Base-by-base conservation (phyloP, 2,888 invertebrate genomes). In the Caenorhabditis sp. region DNA sequence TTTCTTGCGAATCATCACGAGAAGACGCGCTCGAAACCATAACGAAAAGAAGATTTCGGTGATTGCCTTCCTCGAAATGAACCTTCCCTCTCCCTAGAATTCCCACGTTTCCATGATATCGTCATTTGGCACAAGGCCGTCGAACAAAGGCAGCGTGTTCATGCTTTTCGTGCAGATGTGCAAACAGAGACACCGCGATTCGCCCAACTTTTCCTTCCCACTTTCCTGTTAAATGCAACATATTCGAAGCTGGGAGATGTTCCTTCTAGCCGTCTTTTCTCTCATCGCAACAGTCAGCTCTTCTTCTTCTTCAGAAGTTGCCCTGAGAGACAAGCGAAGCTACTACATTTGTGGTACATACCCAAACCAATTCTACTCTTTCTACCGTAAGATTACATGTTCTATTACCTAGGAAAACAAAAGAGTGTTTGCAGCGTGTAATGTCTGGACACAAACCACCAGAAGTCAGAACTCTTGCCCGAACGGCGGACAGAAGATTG, bases 401-500 rank as follows among this genome's bases (percentile, higher is more conserved):
- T n/a, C n/a, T n/a, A n/a, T n/a, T n/a, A n/a, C n/a, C n/a, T n/a
- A n/a, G n/a, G n/a, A n/a, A n/a, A n/a, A n/a, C n/a, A n/a, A n/a
- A n/a, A n/a, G n/a, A n/a, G n/a, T n/a, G n/a, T n/a, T 51, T 82
- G 53, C 44, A 78, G 82, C 82, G 20, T 82, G 78, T 22, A 50
- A 35, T 24, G 68, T 71, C 6, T 78, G 72, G 76, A 58, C 51
- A 37, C 78, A 76, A 56, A 74, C 77, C n/a, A 65, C 58, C 11
- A 62, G 55, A 8, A 68, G 58, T 44, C 62, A 58, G n/a, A 61
- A 69, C 28, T 28, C 44, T 28, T 85, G 85, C 50, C n/a, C 67
- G 0, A 85, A 85, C 53, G 85, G 85, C 2, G 85, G 85, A 1
- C 51, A 40, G 35, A 78, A 77, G 32, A 69, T 85, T 8, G 85